Percentiles rank a stretch among this genome's conserved stretches.
Conservation (phyloP, 2,113 vertebrate species). For the Phyllostomus discolor region DNA sequence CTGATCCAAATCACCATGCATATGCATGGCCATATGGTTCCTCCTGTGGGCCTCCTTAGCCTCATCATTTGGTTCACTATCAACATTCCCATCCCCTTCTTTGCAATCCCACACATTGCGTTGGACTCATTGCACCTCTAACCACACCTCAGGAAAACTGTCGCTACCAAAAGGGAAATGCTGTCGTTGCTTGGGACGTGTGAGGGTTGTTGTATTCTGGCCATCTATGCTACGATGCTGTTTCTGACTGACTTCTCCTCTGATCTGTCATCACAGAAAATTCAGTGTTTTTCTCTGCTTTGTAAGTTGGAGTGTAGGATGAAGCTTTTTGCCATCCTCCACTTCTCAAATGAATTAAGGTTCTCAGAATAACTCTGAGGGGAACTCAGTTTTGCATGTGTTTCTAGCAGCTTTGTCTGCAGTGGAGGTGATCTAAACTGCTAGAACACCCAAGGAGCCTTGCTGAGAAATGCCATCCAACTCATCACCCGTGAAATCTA, state of each 20-base stretch:
- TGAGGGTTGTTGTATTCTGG: slow-evolving; percentile 25
- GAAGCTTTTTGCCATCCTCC: slow-evolving; percentile 47
- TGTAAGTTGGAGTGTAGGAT: slow-evolving; percentile 41
- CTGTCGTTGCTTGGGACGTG: neutral
- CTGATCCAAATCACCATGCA: slow-evolving; percentile 78
- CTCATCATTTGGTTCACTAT: slow-evolving; percentile 79
- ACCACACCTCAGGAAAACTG: slow-evolving; percentile 71
- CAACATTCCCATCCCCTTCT: slow-evolving; percentile 74
- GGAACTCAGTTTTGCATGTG: slow-evolving; percentile 56
- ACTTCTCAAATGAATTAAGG: slow-evolving; percentile 46
- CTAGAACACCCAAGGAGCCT: slow-evolving; percentile 36
- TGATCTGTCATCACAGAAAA: slow-evolving; percentile 36
- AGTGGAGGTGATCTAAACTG: slow-evolving; percentile 63
- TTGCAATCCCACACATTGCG: slow-evolving; percentile 74
- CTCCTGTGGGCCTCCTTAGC: slow-evolving; percentile 76
- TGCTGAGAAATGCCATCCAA: slow-evolving; percentile 39
- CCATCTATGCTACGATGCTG: neutral
- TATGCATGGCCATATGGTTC: slow-evolving; percentile 83
- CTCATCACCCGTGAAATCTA: neutral
- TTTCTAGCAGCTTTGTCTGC: slow-evolving; percentile 65
- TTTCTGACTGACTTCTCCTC: slow-evolving; percentile 29
- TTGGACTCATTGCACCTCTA: slow-evolving; percentile 78
- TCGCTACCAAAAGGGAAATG: slow-evolving; percentile 37
- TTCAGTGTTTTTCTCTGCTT: slow-evolving; percentile 39
- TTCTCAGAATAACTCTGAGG: slow-evolving; percentile 65